Conservation (phyloP, 2,797 vertebrate genomes). For the Heteromormyrus szaboi region DNA sequence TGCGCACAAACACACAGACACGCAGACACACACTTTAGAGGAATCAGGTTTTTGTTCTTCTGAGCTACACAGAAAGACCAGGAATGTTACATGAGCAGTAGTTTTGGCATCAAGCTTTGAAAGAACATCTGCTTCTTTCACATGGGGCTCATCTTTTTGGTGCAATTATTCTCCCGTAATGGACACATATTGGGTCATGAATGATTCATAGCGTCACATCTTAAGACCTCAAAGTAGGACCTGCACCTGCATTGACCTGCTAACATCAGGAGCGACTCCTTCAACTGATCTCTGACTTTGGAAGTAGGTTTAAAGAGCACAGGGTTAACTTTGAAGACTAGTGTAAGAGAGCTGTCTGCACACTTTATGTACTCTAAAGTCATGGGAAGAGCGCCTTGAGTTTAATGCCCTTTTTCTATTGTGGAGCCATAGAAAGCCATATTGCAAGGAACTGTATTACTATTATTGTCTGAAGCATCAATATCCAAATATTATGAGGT, state of each 20-base stretch:
- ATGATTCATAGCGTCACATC: slow-evolving; percentile 19
- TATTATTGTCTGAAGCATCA: neutral
- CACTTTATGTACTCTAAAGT: neutral
- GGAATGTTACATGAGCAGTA: neutral
- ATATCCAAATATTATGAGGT: neutral
- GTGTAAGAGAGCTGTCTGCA: neutral
- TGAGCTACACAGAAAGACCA: neutral
- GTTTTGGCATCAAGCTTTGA: neutral
- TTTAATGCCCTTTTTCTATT: neutral
- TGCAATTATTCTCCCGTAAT: slow-evolving; percentile 26
- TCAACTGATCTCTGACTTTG: neutral
- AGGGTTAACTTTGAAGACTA: neutral
- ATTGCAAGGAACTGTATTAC: neutral
- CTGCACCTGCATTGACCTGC: slow-evolving; percentile 12
- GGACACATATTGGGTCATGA: slow-evolving; percentile 17
- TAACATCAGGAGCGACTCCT: neutral
- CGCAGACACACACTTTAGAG: neutral
- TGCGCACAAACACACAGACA: slow-evolving; percentile 12
- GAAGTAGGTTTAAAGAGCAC: neutral
- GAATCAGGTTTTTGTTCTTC: neutral
- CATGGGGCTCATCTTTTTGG: slow-evolving; percentile 22
- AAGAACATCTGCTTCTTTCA: slow-evolving; percentile 19
- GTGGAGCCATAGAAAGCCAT: neutral
- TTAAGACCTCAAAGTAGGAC: neutral
- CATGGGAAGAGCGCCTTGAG: neutral